A percentile compares a stretch with the other conserved stretches of the same genome.
Conservation (phyloP, 1,140 invertebrate species). For the Drosophila mayri region DNA sequence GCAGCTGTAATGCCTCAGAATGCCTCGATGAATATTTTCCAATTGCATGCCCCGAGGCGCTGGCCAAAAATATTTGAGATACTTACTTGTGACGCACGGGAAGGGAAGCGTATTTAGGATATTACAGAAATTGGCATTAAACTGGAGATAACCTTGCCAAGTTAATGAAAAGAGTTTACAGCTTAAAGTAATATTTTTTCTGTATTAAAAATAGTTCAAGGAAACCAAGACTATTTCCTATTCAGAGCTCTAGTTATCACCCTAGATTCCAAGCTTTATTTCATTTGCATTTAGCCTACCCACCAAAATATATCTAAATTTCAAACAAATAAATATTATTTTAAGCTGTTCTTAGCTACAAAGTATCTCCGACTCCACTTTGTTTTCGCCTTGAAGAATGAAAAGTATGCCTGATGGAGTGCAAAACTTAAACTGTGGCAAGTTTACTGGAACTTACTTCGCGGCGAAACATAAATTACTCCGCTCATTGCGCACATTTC, state of each 20-base stretch:
- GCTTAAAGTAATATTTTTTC: not conserved
- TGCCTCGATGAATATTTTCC: constrained; percentile 44
- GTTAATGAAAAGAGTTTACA: not conserved
- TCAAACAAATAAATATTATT: not conserved
- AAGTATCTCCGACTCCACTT: not conserved
- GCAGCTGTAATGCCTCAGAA: constrained; percentile 44
- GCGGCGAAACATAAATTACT: constrained; percentile 51
- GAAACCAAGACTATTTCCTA: not conserved
- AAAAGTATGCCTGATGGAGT: constrained; percentile 5
- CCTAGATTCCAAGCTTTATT: not conserved
- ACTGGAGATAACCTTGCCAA: constrained; percentile 8
- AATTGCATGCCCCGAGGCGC: constrained; percentile 41
- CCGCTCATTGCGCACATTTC: constrained; percentile 48
- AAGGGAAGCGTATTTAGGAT: not conserved
- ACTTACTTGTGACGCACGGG: constrained; percentile 1
- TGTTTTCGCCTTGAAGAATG: not conserved
- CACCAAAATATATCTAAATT: not conserved
- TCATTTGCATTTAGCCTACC: not conserved
- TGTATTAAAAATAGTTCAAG: not conserved
- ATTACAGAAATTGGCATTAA: constrained; percentile 6
- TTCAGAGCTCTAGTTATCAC: not conserved
- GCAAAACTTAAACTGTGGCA: constrained; percentile 15
- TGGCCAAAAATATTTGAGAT: constrained; percentile 38
- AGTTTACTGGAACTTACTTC: constrained; percentile 17
- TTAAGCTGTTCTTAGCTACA: not conserved